Conservation (phyloP, 2,888 invertebrate genomes). For the Rhabditoides inermis region DNA sequence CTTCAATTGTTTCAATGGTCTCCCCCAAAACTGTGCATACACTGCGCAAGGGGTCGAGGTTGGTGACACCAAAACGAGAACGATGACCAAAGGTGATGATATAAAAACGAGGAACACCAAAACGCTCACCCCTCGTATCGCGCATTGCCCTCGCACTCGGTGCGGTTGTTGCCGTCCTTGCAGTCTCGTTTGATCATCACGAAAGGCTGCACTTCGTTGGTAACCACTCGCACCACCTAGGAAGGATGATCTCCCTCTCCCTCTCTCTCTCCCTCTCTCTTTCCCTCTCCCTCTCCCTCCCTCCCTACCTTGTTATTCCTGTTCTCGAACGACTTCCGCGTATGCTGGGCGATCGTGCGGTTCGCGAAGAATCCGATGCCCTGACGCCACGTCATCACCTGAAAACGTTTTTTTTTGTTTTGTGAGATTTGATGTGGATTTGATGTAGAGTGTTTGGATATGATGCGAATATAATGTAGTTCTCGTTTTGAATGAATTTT, state of each 20-base stretch:
- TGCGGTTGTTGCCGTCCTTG: conserved; percentile 25
- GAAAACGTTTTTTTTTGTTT: conserved; percentile 1
- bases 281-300: neutral
- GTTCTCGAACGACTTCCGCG: conserved; percentile 32
- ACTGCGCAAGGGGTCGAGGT: too few species aligned
- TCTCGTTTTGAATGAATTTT: too few species aligned
- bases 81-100: neutral
- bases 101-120: neutral
- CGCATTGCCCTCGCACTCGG: conserved; percentile 64
- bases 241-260: conserved; percentile 13
- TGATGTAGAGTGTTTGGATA: neutral
- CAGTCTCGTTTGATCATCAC: conserved; percentile 69
- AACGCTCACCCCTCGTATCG: conserved; percentile 63
- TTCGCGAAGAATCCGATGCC: conserved; percentile 46
- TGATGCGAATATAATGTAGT: neutral
- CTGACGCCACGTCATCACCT: conserved; percentile 47
- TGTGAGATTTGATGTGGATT: neutral
- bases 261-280: neutral
- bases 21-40: too few species aligned
- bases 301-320: conserved; percentile 19
- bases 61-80: neutral
- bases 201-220: conserved; percentile 72
- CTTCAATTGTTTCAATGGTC: neutral
- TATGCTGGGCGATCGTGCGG: conserved; percentile 46
- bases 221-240: conserved; percentile 39